Evolutionary conservation across 2,888 invertebrate species (phyloP).

Genomic region (Glaucopsyche alexis): DNA sequence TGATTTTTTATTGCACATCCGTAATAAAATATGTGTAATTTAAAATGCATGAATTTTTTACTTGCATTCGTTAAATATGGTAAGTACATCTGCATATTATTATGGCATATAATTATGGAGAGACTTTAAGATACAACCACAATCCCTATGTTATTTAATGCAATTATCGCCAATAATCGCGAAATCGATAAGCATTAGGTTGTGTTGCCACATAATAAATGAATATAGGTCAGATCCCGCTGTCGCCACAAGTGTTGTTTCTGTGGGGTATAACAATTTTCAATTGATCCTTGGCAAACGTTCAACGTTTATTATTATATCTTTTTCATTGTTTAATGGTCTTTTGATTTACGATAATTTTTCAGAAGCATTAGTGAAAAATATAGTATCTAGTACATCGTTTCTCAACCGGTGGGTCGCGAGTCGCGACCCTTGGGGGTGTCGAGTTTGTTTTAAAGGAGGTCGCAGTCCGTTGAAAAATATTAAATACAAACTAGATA

Average conservation of each 20-base stretch:
- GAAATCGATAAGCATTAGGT: slow-evolving; percentile 6
- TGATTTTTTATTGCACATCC: neutral
- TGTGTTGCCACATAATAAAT: neutral
- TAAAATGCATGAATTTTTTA: slow-evolving; percentile 24
- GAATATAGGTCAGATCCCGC: slow-evolving; percentile 33
- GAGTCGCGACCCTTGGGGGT: too few relatives aligned
- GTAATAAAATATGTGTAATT: neutral
- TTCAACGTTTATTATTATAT: slow-evolving; percentile 35
- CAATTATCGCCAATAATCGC: slow-evolving; percentile 19
- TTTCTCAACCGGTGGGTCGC: too few relatives aligned
- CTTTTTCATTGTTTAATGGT: slow-evolving; percentile 11
- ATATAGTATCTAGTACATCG: too few relatives aligned
- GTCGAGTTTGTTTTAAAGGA: too few relatives aligned
- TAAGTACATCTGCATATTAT: neutral
- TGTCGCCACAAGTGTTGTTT: neutral
- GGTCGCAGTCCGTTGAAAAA: too few relatives aligned
- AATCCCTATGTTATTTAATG: neutral
- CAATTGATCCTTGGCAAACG: slow-evolving; percentile 36
- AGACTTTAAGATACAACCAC: neutral
- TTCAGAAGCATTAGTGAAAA: neutral
- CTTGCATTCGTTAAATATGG: neutral
- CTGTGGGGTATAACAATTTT: slow-evolving; percentile 18
- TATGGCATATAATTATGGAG: neutral
- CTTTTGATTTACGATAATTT: slow-evolving; percentile 9
- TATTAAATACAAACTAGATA: too few relatives aligned